A percentile compares a stretch with the other conserved stretches of the same genome.
Conservation (phyloP, 2,113 vertebrate genomes). For the Peromyscus leucopus region DNA sequence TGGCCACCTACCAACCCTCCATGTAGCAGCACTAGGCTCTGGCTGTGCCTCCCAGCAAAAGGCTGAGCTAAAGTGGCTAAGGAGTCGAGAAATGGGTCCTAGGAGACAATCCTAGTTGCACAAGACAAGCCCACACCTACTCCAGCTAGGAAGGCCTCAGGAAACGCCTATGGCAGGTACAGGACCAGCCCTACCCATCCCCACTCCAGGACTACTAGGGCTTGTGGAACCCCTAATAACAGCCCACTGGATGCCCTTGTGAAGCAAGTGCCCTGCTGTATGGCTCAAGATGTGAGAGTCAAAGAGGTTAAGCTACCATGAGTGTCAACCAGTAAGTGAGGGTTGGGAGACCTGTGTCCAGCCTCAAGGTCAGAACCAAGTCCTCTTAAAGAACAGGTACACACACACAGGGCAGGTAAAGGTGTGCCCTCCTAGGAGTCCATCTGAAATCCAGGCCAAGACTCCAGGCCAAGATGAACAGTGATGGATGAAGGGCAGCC, state of each 20-base stretch:
- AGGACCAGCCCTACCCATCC: not conserved
- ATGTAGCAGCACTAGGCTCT: not conserved
- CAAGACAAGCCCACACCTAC: no score
- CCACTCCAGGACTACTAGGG: no score
- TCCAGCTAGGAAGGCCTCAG: not conserved
- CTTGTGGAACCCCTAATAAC: accelerated
- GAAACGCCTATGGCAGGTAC: not conserved
- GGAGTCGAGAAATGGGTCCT: not conserved
- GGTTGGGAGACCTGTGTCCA: accelerated
- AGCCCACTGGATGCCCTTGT: accelerated
- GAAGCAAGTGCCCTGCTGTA: accelerated
- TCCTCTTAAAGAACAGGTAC: not conserved
- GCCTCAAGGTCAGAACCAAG: not conserved
- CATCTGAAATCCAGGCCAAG: not conserved
- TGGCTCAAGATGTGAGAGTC: not conserved
- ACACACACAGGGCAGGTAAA: accelerated
- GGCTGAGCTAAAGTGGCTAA: not conserved
- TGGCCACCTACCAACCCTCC: not conserved
- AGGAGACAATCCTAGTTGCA: not conserved
- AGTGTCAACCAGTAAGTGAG: not conserved
- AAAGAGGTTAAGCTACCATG: not conserved
- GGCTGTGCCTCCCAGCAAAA: not conserved
- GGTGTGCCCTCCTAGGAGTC: not conserved
- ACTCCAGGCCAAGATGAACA: constrained; percentile 85
- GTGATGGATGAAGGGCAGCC: constrained; percentile 92